Evolutionary conservation across 2,888 invertebrate species (phyloP).

Genomic region (Leptura quadrifasciata): DNA sequence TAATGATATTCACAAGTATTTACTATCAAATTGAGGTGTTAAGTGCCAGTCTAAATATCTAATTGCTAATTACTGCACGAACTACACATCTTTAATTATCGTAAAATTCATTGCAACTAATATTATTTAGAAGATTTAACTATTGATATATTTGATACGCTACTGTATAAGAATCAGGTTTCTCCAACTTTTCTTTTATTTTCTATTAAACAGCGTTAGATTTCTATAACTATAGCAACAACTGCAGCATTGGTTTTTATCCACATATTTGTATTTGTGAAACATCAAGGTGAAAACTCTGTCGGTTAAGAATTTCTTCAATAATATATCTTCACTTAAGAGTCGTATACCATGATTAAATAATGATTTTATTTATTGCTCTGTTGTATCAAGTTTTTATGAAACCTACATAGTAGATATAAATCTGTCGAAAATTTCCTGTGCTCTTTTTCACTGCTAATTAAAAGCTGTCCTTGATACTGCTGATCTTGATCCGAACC

Average conservation of each 20-base stretch:
- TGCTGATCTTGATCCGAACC: constrained; percentile 14
- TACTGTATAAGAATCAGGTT: constrained; percentile 28
- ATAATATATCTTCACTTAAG: constrained; percentile 3
- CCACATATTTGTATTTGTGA: constrained; percentile 46
- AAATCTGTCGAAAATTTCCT: constrained; percentile 29
- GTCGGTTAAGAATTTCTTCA: constrained; percentile 11
- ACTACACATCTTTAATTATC: too few species aligned
- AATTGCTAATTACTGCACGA: too few species aligned
- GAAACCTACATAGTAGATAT: constrained; percentile 20
- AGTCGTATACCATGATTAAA: not conserved
- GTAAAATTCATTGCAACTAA: too few species aligned
- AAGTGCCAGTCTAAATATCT: too few species aligned
- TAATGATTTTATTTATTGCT: constrained; percentile 24
- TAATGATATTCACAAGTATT: too few species aligned
- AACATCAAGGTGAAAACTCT: constrained; percentile 43
- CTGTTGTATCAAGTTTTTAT: constrained; percentile 18
- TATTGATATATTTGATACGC: not conserved
- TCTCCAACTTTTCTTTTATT: constrained; percentile 43
- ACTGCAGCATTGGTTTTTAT: constrained; percentile 26
- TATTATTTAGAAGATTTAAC: too few species aligned
- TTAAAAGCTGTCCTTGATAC: constrained; percentile 25
- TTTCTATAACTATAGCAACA: constrained; percentile 40
- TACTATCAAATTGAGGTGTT: too few species aligned
- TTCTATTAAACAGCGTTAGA: constrained; percentile 34
- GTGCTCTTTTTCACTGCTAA: constrained; percentile 15